Conservation (phyloP, 2,113 vertebrate genomes). For the Carettochelys insculpta region DNA sequence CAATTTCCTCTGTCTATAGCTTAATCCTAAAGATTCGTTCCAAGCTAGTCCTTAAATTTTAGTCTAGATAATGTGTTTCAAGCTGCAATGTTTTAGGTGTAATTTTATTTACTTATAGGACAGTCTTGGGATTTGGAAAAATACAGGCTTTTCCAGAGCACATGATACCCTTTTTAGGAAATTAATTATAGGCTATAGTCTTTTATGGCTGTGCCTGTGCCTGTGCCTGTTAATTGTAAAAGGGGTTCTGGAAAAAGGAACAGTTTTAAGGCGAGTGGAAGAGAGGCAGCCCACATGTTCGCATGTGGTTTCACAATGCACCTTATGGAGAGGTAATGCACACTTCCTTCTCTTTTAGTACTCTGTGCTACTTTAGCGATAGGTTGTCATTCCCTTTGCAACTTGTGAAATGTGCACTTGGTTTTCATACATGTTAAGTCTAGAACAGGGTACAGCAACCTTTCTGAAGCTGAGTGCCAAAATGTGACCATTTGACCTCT, state of each 20-base stretch:
- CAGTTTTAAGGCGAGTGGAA: neutral
- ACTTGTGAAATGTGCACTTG: neutral
- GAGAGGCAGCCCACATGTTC: neutral
- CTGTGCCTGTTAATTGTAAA: conserved; percentile 31
- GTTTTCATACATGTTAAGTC: neutral
- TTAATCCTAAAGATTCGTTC: neutral
- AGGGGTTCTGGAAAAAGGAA: neutral
- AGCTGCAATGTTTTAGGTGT: neutral
- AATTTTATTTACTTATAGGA: neutral
- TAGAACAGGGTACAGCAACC: no score
- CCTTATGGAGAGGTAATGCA: neutral
- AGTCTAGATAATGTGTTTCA: neutral
- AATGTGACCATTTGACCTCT: no score
- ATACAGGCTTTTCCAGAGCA: neutral
- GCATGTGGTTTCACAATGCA: neutral
- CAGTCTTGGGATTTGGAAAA: neutral
- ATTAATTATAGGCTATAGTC: neutral
- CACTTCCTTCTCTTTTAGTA: neutral
- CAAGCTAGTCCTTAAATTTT: neutral
- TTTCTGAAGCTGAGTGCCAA: no score
- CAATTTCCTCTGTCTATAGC: neutral
- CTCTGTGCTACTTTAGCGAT: neutral
- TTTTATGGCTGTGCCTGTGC: neutral
- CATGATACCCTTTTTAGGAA: conserved; percentile 38
- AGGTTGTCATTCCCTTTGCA: neutral